Percentiles rank a stretch among this genome's conserved stretches.
phyloP scores from a whole-genome alignment of 2,888 invertebrate genomes.

The Cremastinae sp. region DNA sequence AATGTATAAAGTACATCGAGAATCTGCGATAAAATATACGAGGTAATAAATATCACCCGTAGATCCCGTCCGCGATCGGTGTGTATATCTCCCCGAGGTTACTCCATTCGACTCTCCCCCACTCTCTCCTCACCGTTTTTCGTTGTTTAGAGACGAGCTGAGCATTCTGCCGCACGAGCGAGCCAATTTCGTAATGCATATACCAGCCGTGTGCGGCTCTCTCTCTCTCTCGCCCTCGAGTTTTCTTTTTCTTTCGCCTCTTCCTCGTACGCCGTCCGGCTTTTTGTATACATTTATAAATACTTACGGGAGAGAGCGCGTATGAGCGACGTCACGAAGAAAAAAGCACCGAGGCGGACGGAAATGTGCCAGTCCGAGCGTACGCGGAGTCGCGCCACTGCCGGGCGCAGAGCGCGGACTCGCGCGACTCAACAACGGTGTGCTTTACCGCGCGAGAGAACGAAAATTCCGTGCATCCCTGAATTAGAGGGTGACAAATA shows the following conservation, averaged over 20 bases:
- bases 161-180: neutral
- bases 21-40: constrained; percentile 61
- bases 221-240: too few species aligned
- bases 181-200: constrained; percentile 1
- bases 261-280: too few species aligned
- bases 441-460: neutral
- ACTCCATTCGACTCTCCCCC: constrained; percentile 5
- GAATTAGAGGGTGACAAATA: constrained; percentile 2
- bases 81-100: constrained; percentile 31
- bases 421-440: too few species aligned
- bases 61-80: constrained; percentile 29
- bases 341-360: too few species aligned
- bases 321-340: too few species aligned
- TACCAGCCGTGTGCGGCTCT: too few species aligned
- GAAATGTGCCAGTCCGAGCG: constrained; percentile 2
- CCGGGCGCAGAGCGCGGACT: neutral
- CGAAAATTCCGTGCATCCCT: constrained; percentile 11
- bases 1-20: constrained; percentile 58
- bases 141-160: constrained; percentile 17
- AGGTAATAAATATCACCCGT: constrained; percentile 53
- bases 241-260: too few species aligned
- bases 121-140: neutral
- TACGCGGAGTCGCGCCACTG: constrained; percentile 7
- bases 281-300: too few species aligned
- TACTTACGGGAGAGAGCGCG: too few species aligned